phyloP scores from a whole-genome alignment of 2,113 vertebrate species.

The Plectropomus leopardus region DNA sequence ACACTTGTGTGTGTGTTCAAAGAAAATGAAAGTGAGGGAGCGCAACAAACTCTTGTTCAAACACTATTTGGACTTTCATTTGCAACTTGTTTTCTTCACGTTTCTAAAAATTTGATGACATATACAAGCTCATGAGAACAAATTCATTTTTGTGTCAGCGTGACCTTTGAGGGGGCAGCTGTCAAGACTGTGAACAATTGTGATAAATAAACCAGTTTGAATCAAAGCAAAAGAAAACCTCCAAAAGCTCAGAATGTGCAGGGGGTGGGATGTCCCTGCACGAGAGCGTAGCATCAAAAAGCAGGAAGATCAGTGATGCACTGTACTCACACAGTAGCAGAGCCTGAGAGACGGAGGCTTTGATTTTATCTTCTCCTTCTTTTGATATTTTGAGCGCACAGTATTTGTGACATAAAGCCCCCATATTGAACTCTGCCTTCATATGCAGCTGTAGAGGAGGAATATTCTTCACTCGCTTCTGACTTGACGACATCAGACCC shows the following conservation, averaged over 20 bases:
- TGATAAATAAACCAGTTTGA: no score
- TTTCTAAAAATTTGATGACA: neutral
- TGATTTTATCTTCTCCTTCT: slow-evolving; percentile 11
- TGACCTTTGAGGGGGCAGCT: no score
- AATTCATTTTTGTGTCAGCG: neutral
- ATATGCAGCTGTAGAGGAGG: neutral
- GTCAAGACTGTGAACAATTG: neutral
- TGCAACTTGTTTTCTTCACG: neutral
- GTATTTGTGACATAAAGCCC: neutral
- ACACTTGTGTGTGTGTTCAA: neutral
- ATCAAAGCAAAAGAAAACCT: neutral
- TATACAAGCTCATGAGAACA: neutral
- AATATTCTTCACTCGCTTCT: neutral
- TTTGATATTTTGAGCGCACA: neutral
- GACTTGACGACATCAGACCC: neutral
- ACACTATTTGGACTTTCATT: neutral
- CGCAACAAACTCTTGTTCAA: neutral
- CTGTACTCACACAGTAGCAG: neutral
- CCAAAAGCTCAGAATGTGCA: neutral
- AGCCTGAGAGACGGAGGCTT: slow-evolving; percentile 13
- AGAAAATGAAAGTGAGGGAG: neutral
- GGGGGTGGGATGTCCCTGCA: neutral
- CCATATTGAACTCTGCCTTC: neutral
- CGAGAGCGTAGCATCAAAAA: slow-evolving; percentile 25
- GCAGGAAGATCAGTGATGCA: slow-evolving; percentile 23